Conservation (phyloP, 2,797 vertebrate species). For the Lithobates pipiens region DNA sequence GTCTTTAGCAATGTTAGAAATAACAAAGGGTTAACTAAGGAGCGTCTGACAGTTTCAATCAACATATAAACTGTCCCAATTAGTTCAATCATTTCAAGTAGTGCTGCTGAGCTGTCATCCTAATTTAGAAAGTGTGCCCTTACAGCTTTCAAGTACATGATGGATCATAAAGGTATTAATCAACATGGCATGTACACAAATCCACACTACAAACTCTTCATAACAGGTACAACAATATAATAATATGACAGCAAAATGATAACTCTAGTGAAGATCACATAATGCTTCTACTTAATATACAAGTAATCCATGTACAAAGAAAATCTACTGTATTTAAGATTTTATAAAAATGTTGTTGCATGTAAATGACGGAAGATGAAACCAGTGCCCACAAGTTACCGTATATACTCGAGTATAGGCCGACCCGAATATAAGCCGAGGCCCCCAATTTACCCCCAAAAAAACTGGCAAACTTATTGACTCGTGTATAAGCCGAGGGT, state of each 20-base stretch:
- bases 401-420: too few species aligned
- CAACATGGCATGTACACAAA: constrained; percentile 3
- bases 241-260: background rate
- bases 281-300: background rate
- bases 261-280: background rate
- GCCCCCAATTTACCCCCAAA: too few species aligned
- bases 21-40: constrained; percentile 18
- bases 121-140: constrained; percentile 32
- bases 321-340: too few species aligned
- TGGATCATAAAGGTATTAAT: constrained; percentile 48
- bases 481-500: too few species aligned
- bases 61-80: constrained; percentile 43
- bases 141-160: constrained; percentile 20
- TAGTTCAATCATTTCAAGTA: constrained; percentile 45
- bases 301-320: too few species aligned
- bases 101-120: constrained; percentile 31
- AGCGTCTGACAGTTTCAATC: constrained; percentile 38
- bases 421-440: too few species aligned
- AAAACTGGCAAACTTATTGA: too few species aligned
- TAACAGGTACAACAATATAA: background rate
- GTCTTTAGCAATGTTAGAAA: background rate
- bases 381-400: too few species aligned
- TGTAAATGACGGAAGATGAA: too few species aligned
- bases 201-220: background rate
- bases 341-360: too few species aligned